Base-by-base conservation (phyloP, 2,888 invertebrate genomes). In the Synergus laeviventris region DNA sequence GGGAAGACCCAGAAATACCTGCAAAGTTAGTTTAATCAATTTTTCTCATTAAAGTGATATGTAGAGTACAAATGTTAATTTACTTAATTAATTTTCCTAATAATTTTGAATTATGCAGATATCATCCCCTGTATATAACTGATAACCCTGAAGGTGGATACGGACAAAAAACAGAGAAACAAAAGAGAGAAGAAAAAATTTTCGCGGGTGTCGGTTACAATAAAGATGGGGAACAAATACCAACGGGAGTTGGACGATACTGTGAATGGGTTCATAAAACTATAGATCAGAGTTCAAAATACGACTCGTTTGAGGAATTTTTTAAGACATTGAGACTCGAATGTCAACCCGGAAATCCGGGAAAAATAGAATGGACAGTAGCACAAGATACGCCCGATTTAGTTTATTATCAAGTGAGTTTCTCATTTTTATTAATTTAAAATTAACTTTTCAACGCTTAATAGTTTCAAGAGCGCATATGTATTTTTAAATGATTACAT, bases 81-180 rank as follows among this genome's bases (percentile, higher is more conserved):
- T 2, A 1, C n/a, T 75, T 39, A 18, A 11, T 24, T 39, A 18
- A 14, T 39, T 49, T 18, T 76, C 21, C 21, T 36, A 16, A 45
- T 56, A n/a, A 73, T 76, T 54, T 73, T 31, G 11, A 4, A 21
- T 59, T 14, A 39, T 80, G 5, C 84, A 94, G 94, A 85, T 98
- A 96, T 91, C 97, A 98, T 92, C 98, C 98, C 14, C 94, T 98
- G 89, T 98, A 98, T 91, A 97, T 98, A 86, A 97, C 97, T 56
- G 95, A 96, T 89, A 97, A 95, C 2, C 92, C 93, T 0, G 96
- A 97, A 89, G 98, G 98, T 38, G 98, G 97, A 1, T 96, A 94
- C 87, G 96, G 95, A 0, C 97, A 97, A 90, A 96, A 96, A 90
- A 93, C 92, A 18, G 94, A 94, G 66, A 92, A 93, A 0, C 94